Percentiles rank a stretch among this genome's conserved stretches.
Evolutionary conservation across 2,888 invertebrate genomes (phyloP).

Genomic region (Lasioglossum marginatum): DNA sequence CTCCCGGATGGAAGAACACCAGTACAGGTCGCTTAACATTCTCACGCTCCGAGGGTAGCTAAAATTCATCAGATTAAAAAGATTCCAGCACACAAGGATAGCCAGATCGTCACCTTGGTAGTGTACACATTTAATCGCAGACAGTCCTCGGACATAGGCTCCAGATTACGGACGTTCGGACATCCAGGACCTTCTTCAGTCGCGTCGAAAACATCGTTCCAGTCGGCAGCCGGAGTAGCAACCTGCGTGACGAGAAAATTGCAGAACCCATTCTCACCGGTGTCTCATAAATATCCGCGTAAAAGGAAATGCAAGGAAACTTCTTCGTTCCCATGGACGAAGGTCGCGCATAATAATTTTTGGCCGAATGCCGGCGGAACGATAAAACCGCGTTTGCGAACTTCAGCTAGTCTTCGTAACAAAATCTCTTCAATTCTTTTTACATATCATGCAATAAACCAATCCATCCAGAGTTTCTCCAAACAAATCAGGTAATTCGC

Average conservation of each 20-base stretch:
- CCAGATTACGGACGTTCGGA: constrained; percentile 82
- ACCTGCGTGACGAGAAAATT: constrained; percentile 43
- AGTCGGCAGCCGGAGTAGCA: constrained; percentile 85
- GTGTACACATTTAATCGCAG: constrained; percentile 88
- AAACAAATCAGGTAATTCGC: too few relatives aligned
- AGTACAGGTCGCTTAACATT: constrained; percentile 86
- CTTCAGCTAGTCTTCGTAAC: background rate
- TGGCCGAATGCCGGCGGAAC: background rate
- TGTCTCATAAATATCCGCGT: constrained; percentile 69
- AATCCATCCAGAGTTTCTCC: too few relatives aligned
- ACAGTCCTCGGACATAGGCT: constrained; percentile 87
- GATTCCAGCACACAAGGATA: background rate
- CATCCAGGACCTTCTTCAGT: constrained; percentile 87
- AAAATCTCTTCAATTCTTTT: background rate
- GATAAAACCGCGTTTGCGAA: background rate
- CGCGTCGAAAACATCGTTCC: constrained; percentile 86
- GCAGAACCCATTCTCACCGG: constrained; percentile 63
- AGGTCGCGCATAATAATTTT: constrained; percentile 37
- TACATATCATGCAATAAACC: background rate
- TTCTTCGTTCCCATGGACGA: constrained; percentile 85
- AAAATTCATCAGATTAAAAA: background rate
- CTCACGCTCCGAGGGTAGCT: constrained; percentile 43
- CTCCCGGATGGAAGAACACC: constrained; percentile 89
- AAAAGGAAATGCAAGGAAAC: constrained; percentile 87
- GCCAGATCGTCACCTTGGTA: constrained; percentile 80